Evolutionary conservation across 2,113 vertebrate genomes (phyloP).

Genomic region (Cichladusa arquata): DNA sequence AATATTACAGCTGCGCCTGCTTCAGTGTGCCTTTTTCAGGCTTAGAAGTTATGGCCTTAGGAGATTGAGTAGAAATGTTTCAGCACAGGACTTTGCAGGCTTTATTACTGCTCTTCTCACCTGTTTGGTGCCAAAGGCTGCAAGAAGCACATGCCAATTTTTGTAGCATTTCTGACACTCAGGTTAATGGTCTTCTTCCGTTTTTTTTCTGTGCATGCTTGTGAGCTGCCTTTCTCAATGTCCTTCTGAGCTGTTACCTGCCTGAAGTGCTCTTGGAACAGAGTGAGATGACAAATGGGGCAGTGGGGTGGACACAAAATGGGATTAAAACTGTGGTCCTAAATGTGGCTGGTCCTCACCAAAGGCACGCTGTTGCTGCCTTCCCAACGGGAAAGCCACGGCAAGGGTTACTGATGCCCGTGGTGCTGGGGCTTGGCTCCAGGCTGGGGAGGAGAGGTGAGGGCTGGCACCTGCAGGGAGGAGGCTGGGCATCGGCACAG

Average conservation of each 20-base stretch:
- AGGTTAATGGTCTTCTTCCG: slow-evolving; percentile 45
- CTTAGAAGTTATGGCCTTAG: neutral
- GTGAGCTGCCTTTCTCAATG: neutral
- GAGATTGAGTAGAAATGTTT: neutral
- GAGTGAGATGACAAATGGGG: neutral
- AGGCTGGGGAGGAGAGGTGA: neutral
- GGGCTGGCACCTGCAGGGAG: neutral
- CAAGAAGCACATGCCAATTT: slow-evolving; percentile 38
- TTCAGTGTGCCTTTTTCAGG: neutral
- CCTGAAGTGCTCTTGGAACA: neutral
- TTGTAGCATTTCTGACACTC: slow-evolving; percentile 72
- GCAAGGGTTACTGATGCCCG: accelerated
- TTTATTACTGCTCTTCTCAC: slow-evolving; percentile 4
- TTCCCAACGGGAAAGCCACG: accelerated
- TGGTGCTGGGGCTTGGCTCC: neutral
- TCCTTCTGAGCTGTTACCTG: neutral
- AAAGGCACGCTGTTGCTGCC: neutral
- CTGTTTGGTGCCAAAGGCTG: slow-evolving; percentile 68
- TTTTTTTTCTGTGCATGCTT: neutral
- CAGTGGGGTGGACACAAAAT: neutral
- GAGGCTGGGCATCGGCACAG: neutral
- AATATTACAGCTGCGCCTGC: neutral
- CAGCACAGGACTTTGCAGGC: neutral
- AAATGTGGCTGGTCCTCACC: accelerated
- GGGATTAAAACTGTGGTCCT: neutral